phyloP scores from a whole-genome alignment of 2,888 invertebrate genomes.

The Tubulanus polymorphus region DNA sequence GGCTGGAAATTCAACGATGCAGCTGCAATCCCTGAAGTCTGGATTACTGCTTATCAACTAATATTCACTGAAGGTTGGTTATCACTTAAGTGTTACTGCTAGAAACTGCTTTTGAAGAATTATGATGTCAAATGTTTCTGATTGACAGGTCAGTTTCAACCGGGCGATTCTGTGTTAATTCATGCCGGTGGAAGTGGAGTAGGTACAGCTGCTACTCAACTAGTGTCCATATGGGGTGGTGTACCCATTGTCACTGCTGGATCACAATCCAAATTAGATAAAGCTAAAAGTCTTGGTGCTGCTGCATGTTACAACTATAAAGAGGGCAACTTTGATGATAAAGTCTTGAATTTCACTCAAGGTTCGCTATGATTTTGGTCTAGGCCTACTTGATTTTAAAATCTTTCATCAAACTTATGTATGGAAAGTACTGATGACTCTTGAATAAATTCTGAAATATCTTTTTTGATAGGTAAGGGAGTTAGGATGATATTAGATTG shows the following conservation, averaged over 20 bases:
- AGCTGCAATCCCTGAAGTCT: slow-evolving; percentile 53
- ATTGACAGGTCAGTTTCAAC: slow-evolving; percentile 35
- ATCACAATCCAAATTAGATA: slow-evolving; percentile 39
- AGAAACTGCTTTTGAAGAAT: neutral
- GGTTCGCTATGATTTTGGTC: no score
- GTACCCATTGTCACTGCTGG: slow-evolving; percentile 49
- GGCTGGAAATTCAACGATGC: slow-evolving; percentile 37
- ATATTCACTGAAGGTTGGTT: slow-evolving; percentile 41
- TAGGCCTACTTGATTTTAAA: no score
- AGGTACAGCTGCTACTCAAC: slow-evolving; percentile 52
- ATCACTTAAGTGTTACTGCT: neutral
- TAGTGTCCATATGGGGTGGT: slow-evolving; percentile 35
- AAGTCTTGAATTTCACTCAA: slow-evolving; percentile 37
- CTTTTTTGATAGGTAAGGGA: slow-evolving; percentile 36
- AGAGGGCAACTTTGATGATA: slow-evolving; percentile 36
- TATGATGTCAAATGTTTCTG: neutral
- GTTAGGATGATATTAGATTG: slow-evolving; percentile 53
- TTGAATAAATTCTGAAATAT: no score
- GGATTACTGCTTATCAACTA: slow-evolving; percentile 53
- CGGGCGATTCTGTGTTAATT: slow-evolving; percentile 48
- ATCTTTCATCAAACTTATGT: no score
- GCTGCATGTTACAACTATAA: slow-evolving; percentile 50
- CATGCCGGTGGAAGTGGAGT: slow-evolving; percentile 54
- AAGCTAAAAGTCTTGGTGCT: slow-evolving; percentile 43
- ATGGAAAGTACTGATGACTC: no score